These are phyloP conservation scores for Metalampra italica DNA, from an alignment of 2,888 invertebrate genomes.

Conservation along the genomic window DNA sequence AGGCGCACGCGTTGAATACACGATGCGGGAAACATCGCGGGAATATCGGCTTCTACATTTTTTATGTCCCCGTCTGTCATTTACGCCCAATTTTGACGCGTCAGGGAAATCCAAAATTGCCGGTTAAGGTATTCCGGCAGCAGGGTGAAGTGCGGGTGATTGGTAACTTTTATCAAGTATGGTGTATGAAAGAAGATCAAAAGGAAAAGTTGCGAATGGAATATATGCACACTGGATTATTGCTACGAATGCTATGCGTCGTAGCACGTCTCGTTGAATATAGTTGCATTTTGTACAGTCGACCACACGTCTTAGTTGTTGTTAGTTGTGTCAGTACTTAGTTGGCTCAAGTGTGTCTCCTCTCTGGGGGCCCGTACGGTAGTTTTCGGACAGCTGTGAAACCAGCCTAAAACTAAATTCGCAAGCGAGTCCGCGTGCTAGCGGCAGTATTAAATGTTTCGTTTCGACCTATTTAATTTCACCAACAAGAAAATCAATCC, in stretches of 20 bases:
- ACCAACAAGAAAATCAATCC: background rate
- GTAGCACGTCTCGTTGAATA: background rate
- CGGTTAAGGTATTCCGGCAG: background rate
- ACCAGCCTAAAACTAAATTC: background rate
- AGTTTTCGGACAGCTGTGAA: no score
- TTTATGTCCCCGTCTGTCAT: slow-evolving; percentile 9
- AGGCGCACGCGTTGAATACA: slow-evolving; percentile 20
- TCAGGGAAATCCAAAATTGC: slow-evolving; percentile 11
- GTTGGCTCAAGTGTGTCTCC: no score
- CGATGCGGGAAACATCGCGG: slow-evolving; percentile 16
- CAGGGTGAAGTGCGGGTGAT: background rate
- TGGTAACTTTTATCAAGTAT: background rate
- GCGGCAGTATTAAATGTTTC: background rate
- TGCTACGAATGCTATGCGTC: background rate
- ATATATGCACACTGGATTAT: background rate
- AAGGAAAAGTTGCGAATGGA: background rate
- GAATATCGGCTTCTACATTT: slow-evolving; percentile 9
- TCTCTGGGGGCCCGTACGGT: no score
- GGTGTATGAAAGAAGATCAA: no score
- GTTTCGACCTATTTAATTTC: background rate
- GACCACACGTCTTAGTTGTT: no score
- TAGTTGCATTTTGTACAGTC: background rate
- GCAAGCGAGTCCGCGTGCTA: background rate
- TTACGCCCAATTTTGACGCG: slow-evolving; percentile 11
- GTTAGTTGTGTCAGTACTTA: no score